Percentiles rank a stretch among this genome's conserved stretches.
Conservation (phyloP, 1,140 invertebrate genomes). For the Drosophila littoralis region DNA sequence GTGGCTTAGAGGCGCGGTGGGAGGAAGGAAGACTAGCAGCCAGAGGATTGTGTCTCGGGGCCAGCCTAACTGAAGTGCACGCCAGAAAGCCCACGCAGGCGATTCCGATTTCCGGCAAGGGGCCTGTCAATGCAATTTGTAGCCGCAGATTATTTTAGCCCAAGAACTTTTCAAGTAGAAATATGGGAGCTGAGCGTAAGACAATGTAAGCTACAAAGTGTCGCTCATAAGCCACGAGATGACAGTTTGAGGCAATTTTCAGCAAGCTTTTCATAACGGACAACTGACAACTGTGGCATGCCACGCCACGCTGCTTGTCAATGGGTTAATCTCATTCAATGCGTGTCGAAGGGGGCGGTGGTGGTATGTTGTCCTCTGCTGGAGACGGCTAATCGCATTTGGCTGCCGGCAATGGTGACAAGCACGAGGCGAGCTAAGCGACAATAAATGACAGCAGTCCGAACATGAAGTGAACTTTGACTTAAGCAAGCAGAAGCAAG, state of each 20-base stretch:
- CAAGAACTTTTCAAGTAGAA: background rate
- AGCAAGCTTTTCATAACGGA: constrained; percentile 5
- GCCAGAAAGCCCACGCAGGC: constrained; percentile 1
- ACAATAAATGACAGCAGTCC: constrained; percentile 53
- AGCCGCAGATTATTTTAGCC: constrained; percentile 29
- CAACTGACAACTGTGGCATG: constrained; percentile 30
- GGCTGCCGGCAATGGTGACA: constrained; percentile 17
- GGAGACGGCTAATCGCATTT: constrained; percentile 63
- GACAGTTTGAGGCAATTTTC: constrained; percentile 2
- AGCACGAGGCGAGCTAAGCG: constrained; percentile 32
- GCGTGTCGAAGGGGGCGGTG: background rate
- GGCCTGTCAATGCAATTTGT: constrained; percentile 43
- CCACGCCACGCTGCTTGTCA: constrained; percentile 36
- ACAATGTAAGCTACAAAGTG: constrained; percentile 36
- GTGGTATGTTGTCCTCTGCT: constrained; percentile 8
- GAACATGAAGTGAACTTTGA: constrained; percentile 47
- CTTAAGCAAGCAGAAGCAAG: constrained; percentile 5
- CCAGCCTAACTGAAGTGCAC: background rate
- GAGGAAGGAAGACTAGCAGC: too few relatives aligned
- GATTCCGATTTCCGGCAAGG: constrained; percentile 38
- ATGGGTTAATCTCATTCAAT: constrained; percentile 50
- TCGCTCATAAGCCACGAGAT: constrained; percentile 6
- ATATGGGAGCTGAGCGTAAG: constrained; percentile 15
- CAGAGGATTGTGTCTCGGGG: background rate
- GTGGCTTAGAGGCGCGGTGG: constrained; percentile 25